Conservation (phyloP, 2,797 vertebrate species). For the Sternotherus odoratus region DNA sequence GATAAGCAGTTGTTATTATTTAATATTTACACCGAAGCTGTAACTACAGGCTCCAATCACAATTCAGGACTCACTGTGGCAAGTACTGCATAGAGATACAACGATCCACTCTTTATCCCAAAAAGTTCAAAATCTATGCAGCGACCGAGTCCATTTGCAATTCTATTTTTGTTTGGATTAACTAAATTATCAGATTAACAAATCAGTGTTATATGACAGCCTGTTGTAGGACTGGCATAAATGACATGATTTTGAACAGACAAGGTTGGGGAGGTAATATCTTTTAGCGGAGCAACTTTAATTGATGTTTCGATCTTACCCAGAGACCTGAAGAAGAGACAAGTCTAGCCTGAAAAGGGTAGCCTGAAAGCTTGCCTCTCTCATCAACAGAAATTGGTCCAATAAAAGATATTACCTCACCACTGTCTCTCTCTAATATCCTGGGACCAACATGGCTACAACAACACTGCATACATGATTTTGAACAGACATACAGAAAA, state of each 20-base stretch:
- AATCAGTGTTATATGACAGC: constrained; percentile 43
- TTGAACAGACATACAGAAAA: constrained; percentile 19
- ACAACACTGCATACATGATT: constrained; percentile 33
- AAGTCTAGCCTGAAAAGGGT: no score
- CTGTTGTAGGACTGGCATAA: constrained; percentile 2
- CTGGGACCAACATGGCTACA: background rate
- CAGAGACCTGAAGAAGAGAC: background rate
- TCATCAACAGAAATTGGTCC: background rate
- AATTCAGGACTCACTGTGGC: constrained; percentile 2
- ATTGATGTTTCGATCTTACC: background rate
- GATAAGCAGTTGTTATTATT: constrained; percentile 69
- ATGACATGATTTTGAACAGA: background rate
- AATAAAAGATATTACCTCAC: background rate
- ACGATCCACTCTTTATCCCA: background rate
- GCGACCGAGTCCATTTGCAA: constrained; percentile 54
- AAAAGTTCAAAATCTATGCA: background rate
- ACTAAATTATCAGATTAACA: constrained; percentile 59
- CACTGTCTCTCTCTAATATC: background rate
- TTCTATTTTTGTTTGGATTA: constrained; percentile 51
- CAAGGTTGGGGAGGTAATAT: background rate
- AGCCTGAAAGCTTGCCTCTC: background rate
- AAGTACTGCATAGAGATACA: background rate
- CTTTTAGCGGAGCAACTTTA: background rate
- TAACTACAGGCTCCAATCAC: constrained; percentile 35
- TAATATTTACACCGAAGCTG: constrained; percentile 48